Conservation (phyloP, 1,140 invertebrate species). For the Aphelenchoides fujianensis region DNA sequence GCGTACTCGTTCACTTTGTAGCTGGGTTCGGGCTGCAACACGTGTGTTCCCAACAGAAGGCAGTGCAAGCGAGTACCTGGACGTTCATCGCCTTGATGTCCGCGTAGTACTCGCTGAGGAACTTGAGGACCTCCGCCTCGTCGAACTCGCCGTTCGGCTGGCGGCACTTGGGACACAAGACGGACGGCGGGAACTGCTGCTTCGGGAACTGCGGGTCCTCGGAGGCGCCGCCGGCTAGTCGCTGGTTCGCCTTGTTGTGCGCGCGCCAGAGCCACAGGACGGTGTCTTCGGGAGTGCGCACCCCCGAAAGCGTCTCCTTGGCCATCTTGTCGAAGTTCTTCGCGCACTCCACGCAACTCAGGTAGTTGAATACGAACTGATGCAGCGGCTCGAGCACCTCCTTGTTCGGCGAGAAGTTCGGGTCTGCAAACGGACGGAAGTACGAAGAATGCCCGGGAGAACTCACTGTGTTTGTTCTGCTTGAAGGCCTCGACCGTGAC, state of each 20-base stretch:
- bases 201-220: constrained; percentile 89
- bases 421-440: constrained; percentile 35
- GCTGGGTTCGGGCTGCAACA: constrained; percentile 43
- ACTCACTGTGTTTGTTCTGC: constrained; percentile 62
- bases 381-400: constrained; percentile 76
- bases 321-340: constrained; percentile 80
- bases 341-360: constrained; percentile 85
- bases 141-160: constrained; percentile 41
- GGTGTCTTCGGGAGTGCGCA: constrained; percentile 68
- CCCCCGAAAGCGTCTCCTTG: constrained; percentile 37
- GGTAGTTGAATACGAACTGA: constrained; percentile 85
- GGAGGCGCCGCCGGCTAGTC: constrained; percentile 77
- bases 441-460: neutral
- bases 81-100: constrained; percentile 52
- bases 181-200: constrained; percentile 83
- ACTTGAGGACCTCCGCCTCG: constrained; percentile 50
- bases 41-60: neutral
- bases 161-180: constrained; percentile 62
- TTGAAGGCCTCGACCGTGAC: constrained; percentile 77
- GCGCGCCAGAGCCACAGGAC: constrained; percentile 90
- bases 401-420: constrained; percentile 50
- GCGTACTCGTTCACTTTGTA: constrained; percentile 56
- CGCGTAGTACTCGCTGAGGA: constrained; percentile 53
- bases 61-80: constrained; percentile 34
- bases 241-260: constrained; percentile 86